phyloP scores from a whole-genome alignment of 1,140 invertebrate genomes.

The Thaumatotibia leucotreta region DNA sequence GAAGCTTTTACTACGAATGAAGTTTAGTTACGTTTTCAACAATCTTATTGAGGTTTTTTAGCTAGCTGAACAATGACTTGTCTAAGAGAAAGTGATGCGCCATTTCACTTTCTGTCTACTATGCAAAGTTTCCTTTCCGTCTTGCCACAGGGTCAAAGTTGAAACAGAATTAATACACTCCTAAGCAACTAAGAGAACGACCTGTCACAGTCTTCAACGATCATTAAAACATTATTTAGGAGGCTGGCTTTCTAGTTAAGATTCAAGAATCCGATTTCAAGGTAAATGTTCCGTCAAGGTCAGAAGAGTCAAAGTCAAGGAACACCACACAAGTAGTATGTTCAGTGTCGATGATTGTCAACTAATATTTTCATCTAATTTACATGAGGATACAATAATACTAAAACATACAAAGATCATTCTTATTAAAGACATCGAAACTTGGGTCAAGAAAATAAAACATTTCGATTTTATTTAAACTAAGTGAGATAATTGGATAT shows the following conservation, averaged over 20 bases:
- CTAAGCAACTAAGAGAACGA: neutral
- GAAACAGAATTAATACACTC: neutral
- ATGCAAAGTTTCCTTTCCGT: neutral
- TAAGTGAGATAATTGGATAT: too few relatives aligned
- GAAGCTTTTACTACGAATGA: too few relatives aligned
- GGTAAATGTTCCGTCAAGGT: neutral
- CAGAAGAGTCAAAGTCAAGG: slow-evolving; percentile 2
- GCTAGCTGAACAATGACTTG: neutral
- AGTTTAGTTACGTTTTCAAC: too few relatives aligned
- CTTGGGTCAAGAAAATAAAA: neutral
- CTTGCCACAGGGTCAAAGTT: neutral
- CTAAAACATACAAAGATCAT: neutral
- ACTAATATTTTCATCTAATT: slow-evolving; percentile 2
- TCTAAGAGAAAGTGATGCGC: neutral
- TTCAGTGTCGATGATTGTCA: neutral
- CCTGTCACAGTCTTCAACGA: neutral
- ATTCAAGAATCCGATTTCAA: neutral
- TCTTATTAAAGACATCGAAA: neutral
- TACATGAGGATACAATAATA: neutral
- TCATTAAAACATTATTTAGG: neutral
- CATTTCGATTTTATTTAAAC: neutral
- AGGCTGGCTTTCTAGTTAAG: neutral
- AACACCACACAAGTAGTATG: neutral
- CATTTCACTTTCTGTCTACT: neutral
- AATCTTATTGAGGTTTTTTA: too few relatives aligned